A percentile compares a stretch with the other conserved stretches of the same genome.
phyloP scores from a whole-genome alignment of 2,888 invertebrate genomes.

The Drosophila merina region DNA sequence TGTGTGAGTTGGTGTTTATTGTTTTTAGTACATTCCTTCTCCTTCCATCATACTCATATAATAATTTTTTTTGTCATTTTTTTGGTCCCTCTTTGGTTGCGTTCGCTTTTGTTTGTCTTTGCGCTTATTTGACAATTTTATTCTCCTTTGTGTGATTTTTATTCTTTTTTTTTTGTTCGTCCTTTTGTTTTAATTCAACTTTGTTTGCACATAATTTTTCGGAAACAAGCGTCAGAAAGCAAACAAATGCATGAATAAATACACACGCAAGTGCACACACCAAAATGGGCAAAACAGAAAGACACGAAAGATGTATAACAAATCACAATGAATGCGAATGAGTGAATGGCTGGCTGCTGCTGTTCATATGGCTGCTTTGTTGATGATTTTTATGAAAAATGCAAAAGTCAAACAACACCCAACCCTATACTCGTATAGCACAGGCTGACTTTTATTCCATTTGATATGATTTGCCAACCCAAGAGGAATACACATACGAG shows the following conservation, averaged over 20 bases:
- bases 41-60: conserved; percentile 33
- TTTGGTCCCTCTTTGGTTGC: conserved; percentile 29
- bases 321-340: conserved; percentile 48
- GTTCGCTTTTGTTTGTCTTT: conserved; percentile 71
- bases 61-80: conserved; percentile 18
- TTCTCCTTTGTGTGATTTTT: conserved; percentile 38
- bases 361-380: conserved; percentile 45
- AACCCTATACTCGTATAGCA: conserved; percentile 8
- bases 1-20: conserved; percentile 44
- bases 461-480: conserved; percentile 59
- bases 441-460: conserved; percentile 48
- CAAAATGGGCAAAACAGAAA: conserved; percentile 5
- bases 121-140: conserved; percentile 77
- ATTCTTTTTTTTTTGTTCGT: conserved; percentile 12
- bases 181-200: conserved; percentile 68
- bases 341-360: conserved; percentile 33
- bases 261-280: conserved; percentile 35
- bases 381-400: conserved; percentile 57
- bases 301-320: neutral
- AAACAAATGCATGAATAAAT: conserved; percentile 78
- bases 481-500: neutral
- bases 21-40: conserved; percentile 35
- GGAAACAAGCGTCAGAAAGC: conserved; percentile 76
- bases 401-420: conserved; percentile 67
- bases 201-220: conserved; percentile 77